Evolutionary conservation across 2,888 invertebrate genomes (phyloP), one percentile per base, ranked within the genome.

Genomic region (Iselma pallidipennis): DNA sequence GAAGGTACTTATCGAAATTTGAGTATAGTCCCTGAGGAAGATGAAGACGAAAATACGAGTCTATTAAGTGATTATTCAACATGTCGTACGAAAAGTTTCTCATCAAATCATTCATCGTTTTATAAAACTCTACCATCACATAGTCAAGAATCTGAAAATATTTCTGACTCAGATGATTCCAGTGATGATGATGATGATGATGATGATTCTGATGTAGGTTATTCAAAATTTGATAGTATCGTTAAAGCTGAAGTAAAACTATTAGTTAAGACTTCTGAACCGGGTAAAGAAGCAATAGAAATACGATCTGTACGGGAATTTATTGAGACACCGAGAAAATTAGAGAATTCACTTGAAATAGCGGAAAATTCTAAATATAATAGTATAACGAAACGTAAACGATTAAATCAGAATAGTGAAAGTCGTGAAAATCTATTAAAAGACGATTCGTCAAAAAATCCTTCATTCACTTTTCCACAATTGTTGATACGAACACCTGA

Each of bases 171-270:
- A n/a, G 65, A 64, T 21, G 61, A 64, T 50, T 62, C 57, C 1
- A 75, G 76, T 67, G 69, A 71, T 25, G 76, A 75, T 57, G 76
- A 76, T 55, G 75, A 76, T 21, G 72, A 74, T 21, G 72, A 73
- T 14, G n/a, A n/a, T 37, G 21, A 3, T 45, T 21, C 45, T 1
- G 45, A 45, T 45, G 4, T 23, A 4, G 45, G 45, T 4, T 45
- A 45, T 5, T 23, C 2, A 31, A 74, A 75, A 57, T 64, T 60
- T n/a, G 76, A 79, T 61, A 76, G 74, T 60, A 61, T 77, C 14
- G 74, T 81, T 59, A 84, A 80, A 71, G 84, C 84, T 14, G 84
- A 85, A 71, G 81, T 85, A 9, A 85, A 84, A 70, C 72, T 85
- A 6, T 72, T 85, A 56, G 84, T 85, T 1, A 83, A 83, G 75